A percentile compares a stretch with the other conserved stretches of the same genome.
Conservation (phyloP, 23 tunicate species). For the Clavelina lepadiformis region DNA sequence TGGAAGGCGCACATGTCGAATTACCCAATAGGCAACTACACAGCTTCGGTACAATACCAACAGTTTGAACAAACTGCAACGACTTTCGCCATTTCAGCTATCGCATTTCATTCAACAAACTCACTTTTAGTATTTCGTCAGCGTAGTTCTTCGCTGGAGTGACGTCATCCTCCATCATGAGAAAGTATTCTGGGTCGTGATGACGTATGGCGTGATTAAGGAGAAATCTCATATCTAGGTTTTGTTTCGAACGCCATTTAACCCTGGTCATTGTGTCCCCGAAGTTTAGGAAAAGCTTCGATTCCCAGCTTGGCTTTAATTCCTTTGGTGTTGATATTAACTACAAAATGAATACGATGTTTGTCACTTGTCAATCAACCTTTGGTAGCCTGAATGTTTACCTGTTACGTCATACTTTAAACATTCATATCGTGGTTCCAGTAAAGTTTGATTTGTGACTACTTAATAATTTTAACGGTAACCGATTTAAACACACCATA, state of each 20-base stretch:
- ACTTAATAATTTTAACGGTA: background rate
- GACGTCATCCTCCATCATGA: slow-evolving; percentile 76
- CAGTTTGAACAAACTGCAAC: too few relatives aligned
- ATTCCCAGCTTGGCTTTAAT: slow-evolving; percentile 17
- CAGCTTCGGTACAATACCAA: too few relatives aligned
- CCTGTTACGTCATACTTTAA: too few relatives aligned
- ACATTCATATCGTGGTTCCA: too few relatives aligned
- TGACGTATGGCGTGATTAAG: slow-evolving; percentile 37
- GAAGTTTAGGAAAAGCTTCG: slow-evolving; percentile 5
- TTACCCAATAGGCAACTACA: too few relatives aligned
- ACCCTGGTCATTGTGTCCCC: slow-evolving; percentile 38
- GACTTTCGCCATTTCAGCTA: too few relatives aligned
- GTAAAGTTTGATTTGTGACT: background rate
- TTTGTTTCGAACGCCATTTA: slow-evolving; percentile 58
- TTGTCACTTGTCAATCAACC: too few relatives aligned
- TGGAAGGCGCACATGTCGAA: too few relatives aligned
- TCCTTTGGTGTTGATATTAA: slow-evolving; percentile 18
- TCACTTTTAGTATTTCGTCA: slow-evolving; percentile 10
- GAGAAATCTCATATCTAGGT: slow-evolving; percentile 38
- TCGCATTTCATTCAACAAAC: too few relatives aligned
- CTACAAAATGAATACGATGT: too few relatives aligned
- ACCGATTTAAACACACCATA: background rate
- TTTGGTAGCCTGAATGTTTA: too few relatives aligned
- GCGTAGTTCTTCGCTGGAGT: slow-evolving; percentile 18
- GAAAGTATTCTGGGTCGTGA: slow-evolving; percentile 23